phyloP scores from a whole-genome alignment of 2,888 invertebrate genomes.

The Trichacis sp. region DNA sequence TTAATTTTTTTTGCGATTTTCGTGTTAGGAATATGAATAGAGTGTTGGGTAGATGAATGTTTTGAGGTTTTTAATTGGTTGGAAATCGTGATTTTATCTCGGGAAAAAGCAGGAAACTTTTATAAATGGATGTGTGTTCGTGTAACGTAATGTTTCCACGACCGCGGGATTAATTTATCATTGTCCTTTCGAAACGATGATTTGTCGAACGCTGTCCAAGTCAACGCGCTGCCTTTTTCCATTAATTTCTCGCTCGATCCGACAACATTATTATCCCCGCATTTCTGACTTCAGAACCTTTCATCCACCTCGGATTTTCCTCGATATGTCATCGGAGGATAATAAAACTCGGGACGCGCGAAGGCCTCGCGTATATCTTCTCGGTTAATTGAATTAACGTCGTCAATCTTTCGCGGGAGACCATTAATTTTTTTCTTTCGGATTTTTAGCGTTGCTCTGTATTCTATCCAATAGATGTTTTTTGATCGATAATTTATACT shows the following conservation, averaged over 20 bases:
- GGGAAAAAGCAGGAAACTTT: not conserved
- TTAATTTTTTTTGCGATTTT: no score
- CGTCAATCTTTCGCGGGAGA: not conserved
- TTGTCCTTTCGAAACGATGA: slow-evolving; percentile 12
- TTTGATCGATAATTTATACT: not conserved
- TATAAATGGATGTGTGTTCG: not conserved
- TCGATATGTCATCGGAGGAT: not conserved
- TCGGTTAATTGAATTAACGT: not conserved
- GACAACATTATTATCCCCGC: not conserved
- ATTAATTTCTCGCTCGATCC: slow-evolving; percentile 7
- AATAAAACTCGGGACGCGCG: not conserved
- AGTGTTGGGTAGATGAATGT: not conserved
- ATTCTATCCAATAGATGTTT: no score
- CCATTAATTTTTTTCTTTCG: not conserved
- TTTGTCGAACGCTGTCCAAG: slow-evolving; percentile 2
- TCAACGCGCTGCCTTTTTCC: slow-evolving; percentile 1
- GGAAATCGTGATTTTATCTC: not conserved
- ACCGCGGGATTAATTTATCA: slow-evolving; percentile 2
- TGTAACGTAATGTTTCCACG: slow-evolving; percentile 1
- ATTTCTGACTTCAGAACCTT: not conserved
- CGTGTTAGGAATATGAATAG: no score
- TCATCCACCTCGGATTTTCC: not conserved
- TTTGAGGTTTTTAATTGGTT: not conserved
- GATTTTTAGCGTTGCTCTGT: not conserved
- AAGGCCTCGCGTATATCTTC: not conserved